Percentiles rank a stretch among this genome's conserved stretches.
phyloP scores from a whole-genome alignment of 2,113 vertebrate species.

The Phasianus colchicus region DNA sequence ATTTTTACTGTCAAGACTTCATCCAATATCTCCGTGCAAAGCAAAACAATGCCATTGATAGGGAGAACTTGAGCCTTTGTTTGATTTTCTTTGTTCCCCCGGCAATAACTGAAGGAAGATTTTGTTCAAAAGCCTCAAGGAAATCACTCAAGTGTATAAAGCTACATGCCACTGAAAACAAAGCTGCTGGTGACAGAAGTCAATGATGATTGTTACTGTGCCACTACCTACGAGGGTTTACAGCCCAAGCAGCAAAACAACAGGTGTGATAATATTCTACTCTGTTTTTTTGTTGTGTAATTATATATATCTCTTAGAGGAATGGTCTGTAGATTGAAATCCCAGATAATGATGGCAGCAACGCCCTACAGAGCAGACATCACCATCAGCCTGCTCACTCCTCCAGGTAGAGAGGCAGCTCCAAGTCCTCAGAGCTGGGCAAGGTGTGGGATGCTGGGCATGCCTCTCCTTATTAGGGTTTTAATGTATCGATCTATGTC shows the following conservation, averaged over 20 bases:
- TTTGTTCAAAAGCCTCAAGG: neutral
- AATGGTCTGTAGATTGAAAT: neutral
- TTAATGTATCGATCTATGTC: rapidly evolving
- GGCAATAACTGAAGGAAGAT: neutral
- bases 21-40: neutral
- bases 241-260: neutral
- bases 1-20: neutral
- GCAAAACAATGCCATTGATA: neutral
- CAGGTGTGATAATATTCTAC: neutral
- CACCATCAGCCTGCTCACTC: neutral
- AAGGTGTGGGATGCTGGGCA: neutral
- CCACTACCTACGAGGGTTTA: neutral
- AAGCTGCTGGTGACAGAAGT: neutral
- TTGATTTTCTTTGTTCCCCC: neutral
- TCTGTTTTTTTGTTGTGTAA: neutral
- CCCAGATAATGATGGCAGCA: neutral
- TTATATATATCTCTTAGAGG: neutral
- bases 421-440: rapidly evolving
- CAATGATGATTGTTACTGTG: neutral
- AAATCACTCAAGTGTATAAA: rapidly evolving
- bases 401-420: neutral
- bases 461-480: neutral
- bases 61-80: neutral
- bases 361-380: neutral
- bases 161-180: neutral